Percentiles rank a stretch among this genome's conserved stretches.
phyloP scores from a whole-genome alignment of 2,888 invertebrate species.

The Tachina fera region DNA sequence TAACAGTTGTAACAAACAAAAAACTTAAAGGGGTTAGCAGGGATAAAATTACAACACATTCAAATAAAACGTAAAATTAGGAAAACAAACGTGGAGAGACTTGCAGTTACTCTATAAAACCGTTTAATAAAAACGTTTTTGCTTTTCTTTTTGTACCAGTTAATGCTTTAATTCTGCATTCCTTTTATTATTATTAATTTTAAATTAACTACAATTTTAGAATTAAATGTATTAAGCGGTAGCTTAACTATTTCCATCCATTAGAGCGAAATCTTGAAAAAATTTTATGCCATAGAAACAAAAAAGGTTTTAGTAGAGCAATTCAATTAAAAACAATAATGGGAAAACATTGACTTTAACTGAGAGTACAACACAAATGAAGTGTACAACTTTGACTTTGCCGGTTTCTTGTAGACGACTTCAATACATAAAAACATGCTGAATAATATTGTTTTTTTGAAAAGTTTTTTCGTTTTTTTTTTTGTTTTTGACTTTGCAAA shows the following conservation, averaged over 20 bases:
- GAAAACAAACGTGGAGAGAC: not conserved
- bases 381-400: not conserved
- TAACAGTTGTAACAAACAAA: slow-evolving; percentile 28
- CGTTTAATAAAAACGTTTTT: not conserved
- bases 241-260: not conserved
- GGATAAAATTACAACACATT: slow-evolving; percentile 61
- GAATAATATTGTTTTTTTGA: too few relatives aligned
- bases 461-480: too few relatives aligned
- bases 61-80: slow-evolving; percentile 17
- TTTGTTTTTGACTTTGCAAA: too few relatives aligned
- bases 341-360: slow-evolving; percentile 38
- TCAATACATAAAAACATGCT: not conserved
- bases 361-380: not conserved
- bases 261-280: slow-evolving; percentile 6
- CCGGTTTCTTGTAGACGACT: not conserved
- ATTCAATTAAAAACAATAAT: slow-evolving; percentile 14
- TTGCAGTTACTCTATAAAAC: not conserved
- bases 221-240: not conserved
- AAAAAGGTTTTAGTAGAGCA: slow-evolving; percentile 55
- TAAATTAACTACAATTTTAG: not conserved
- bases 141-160: not conserved
- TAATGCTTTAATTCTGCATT: not conserved
- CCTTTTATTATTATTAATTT: not conserved
- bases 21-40: slow-evolving; percentile 40
- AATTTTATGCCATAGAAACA: not conserved